A percentile compares a stretch with the other conserved stretches of the same genome.
Conservation (phyloP, 2,888 invertebrate species). For the Drosophila aldrichi region DNA sequence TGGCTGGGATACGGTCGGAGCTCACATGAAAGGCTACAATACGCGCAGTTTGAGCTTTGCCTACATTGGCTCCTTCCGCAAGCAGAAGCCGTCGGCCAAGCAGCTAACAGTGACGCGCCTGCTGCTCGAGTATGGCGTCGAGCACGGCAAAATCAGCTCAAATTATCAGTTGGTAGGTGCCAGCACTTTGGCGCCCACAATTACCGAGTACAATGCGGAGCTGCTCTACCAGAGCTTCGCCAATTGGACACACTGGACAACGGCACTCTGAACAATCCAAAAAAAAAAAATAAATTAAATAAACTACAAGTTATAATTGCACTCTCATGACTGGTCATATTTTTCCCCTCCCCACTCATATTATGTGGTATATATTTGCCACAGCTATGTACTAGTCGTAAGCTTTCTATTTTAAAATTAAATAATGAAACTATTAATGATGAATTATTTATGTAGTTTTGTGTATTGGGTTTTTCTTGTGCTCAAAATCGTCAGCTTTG, state of each 20-base stretch:
- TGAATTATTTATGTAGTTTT: background rate
- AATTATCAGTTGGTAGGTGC: constrained; percentile 90
- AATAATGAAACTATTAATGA: constrained; percentile 17
- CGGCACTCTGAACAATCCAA: constrained; percentile 10
- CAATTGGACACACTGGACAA: constrained; percentile 89
- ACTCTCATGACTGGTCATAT: constrained; percentile 33
- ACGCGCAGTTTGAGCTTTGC: constrained; percentile 89
- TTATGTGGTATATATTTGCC: constrained; percentile 57
- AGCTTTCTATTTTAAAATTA: constrained; percentile 41
- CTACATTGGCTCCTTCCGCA: constrained; percentile 90
- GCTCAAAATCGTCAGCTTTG: constrained; percentile 16
- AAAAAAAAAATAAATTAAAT: too few relatives aligned
- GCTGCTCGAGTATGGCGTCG: constrained; percentile 88
- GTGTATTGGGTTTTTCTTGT: background rate
- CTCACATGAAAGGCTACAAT: constrained; percentile 90
- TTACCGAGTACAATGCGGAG: constrained; percentile 90
- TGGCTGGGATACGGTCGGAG: constrained; percentile 90
- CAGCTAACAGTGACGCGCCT: constrained; percentile 88
- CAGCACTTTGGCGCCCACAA: constrained; percentile 87
- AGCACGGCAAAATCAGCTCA: constrained; percentile 87
- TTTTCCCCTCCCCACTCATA: background rate
- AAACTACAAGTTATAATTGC: constrained; percentile 12
- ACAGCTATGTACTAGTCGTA: constrained; percentile 30
- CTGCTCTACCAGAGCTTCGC: constrained; percentile 88
- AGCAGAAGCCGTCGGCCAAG: constrained; percentile 85